Percentiles rank a stretch among this genome's conserved stretches.
These are phyloP conservation scores for Aphis craccivora DNA, from an alignment of 1,140 invertebrate species.

Conservation along the genomic window DNA sequence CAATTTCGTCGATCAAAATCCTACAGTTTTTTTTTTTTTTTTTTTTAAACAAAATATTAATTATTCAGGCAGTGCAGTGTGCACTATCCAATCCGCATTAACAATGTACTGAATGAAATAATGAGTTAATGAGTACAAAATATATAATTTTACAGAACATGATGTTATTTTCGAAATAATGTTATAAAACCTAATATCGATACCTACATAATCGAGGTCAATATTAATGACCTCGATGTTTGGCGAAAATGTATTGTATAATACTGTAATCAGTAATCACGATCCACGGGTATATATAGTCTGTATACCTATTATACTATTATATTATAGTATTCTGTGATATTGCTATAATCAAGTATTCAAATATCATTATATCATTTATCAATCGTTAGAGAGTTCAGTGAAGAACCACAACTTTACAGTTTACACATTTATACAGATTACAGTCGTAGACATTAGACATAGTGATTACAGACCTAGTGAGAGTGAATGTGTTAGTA, in stretches of 20 bases:
- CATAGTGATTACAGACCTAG: neutral
- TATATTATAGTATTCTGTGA: neutral
- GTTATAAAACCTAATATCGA: neutral
- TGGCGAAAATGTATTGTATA: neutral
- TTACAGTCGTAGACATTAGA: too few species aligned
- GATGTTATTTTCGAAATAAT: neutral
- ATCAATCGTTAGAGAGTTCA: neutral
- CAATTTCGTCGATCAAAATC: too few species aligned
- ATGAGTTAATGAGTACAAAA: too few species aligned
- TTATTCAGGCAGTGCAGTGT: too few species aligned
- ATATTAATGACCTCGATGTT: slow-evolving; percentile 19
- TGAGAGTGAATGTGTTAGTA: neutral
- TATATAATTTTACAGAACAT: too few species aligned
- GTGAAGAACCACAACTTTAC: neutral
- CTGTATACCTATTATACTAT: too few species aligned
- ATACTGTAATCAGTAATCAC: neutral
- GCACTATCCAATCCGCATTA: too few species aligned
- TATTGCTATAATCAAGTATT: neutral
- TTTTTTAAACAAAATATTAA: too few species aligned
- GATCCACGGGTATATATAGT: neutral
- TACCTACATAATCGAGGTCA: slow-evolving; percentile 12
- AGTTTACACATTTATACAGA: too few species aligned
- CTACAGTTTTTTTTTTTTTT: too few species aligned
- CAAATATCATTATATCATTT: neutral
- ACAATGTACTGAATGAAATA: too few species aligned